These are phyloP conservation scores for Chrysolina americana DNA, from an alignment of 2,888 invertebrate genomes.

Conservation along the genomic window DNA sequence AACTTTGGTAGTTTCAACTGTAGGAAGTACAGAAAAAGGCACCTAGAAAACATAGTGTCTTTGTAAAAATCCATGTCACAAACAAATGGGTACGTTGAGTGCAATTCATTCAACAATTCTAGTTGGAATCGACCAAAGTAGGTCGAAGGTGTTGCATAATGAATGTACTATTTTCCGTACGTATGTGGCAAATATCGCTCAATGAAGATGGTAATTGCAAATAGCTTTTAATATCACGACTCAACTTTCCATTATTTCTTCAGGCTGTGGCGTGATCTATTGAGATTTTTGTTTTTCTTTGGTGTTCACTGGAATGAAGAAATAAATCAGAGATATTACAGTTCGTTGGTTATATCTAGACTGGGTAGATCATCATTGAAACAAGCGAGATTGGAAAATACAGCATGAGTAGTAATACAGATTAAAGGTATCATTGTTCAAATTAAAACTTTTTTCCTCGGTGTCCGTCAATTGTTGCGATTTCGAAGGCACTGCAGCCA, in stretches of 20 bases:
- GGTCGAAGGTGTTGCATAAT: background rate
- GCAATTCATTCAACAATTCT: background rate
- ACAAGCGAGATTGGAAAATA: too few species aligned
- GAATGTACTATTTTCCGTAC: background rate
- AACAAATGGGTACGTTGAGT: background rate
- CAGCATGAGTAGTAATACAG: too few species aligned
- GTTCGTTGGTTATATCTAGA: too few species aligned
- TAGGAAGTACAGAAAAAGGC: too few species aligned
- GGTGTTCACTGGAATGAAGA: background rate
- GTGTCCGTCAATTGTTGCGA: too few species aligned
- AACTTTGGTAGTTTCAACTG: too few species aligned
- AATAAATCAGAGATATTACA: background rate
- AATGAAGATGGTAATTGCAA: conserved; percentile 16
- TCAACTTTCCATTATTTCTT: conserved; percentile 13
- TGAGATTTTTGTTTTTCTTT: background rate
- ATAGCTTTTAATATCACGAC: conserved; percentile 14
- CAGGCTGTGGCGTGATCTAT: conserved; percentile 24
- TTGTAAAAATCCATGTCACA: too few species aligned
- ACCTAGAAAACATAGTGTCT: too few species aligned
- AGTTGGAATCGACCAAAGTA: background rate
- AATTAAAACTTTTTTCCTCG: too few species aligned
- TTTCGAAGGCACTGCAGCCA: too few species aligned
- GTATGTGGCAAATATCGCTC: background rate
- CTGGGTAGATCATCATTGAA: too few species aligned
- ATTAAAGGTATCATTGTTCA: too few species aligned